These are phyloP conservation scores for Brachyhypopomus gauderio DNA, from an alignment of 2,113 vertebrate genomes.

Conservation along the genomic window DNA sequence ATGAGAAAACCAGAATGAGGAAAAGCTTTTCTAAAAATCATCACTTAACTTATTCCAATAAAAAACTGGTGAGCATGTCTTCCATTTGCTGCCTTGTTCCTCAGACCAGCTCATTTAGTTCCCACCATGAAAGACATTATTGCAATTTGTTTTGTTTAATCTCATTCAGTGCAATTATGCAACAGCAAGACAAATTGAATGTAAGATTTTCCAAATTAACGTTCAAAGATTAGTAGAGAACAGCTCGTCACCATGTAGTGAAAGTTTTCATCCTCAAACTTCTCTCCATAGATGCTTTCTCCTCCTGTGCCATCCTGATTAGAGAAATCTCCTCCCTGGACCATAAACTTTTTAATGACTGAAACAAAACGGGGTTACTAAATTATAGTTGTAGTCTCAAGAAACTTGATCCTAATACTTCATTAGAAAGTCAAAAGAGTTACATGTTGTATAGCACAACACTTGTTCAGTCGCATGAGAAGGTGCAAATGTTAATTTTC, in stretches of 20 bases:
- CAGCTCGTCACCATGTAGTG: conserved; percentile 84
- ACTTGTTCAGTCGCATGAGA: too few relatives aligned
- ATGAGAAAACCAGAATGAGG: not conserved
- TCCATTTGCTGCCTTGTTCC: not conserved
- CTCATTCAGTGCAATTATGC: not conserved
- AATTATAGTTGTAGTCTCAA: not conserved
- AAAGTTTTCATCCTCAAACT: conserved; percentile 98
- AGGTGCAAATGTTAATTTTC: too few relatives aligned
- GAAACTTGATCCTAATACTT: too few relatives aligned
- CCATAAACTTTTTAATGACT: conserved; percentile 99
- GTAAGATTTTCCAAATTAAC: not conserved
- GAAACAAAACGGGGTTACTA: conserved; percentile 2
- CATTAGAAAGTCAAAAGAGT: not conserved
- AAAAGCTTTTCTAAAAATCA: not conserved
- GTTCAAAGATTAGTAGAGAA: not conserved
- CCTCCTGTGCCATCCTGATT: conserved; percentile 96
- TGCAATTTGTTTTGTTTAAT: conserved; percentile 15
- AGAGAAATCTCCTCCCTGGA: conserved; percentile 96
- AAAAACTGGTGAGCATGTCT: not conserved
- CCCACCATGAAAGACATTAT: not conserved
- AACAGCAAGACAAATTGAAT: not conserved
- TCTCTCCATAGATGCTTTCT: conserved; percentile 98
- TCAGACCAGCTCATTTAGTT: conserved; percentile 22
- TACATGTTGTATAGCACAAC: too few relatives aligned
- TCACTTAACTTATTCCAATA: conserved; percentile 18